A percentile compares a stretch with the other conserved stretches of the same genome.
Evolutionary conservation across 2,113 vertebrate species (phyloP).

Genomic region (Melanerpes aurifrons): DNA sequence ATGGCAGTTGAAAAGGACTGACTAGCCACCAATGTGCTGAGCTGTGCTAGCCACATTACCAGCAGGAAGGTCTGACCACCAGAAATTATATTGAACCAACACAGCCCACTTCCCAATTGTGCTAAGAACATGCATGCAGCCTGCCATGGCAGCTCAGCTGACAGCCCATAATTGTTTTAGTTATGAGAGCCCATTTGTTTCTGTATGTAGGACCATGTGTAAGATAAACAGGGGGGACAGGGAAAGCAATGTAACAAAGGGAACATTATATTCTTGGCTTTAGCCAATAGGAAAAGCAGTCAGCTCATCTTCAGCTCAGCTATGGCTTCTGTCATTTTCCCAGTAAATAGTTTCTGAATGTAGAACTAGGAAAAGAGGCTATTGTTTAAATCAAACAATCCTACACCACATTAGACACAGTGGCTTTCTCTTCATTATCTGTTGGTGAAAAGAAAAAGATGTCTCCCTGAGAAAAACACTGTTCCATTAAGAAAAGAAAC

Average conservation of each 20-base stretch:
- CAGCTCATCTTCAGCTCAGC: constrained; percentile 3
- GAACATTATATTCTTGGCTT: neutral
- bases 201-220: neutral
- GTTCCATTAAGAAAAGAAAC: neutral
- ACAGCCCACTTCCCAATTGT: neutral
- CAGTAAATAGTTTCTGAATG: neutral
- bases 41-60: neutral
- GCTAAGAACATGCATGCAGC: neutral
- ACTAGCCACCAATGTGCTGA: rapidly evolving
- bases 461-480: neutral
- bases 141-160: neutral
- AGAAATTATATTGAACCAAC: neutral
- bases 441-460: constrained; percentile 22
- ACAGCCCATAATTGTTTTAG: neutral
- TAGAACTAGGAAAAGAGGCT: constrained; percentile 7
- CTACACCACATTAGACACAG: constrained; percentile 7
- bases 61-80: neutral
- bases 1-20: neutral
- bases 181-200: neutral
- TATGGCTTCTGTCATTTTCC: neutral
- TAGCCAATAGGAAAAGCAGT: neutral
- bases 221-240: neutral
- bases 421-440: constrained; percentile 21
- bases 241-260: neutral
- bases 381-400: constrained; percentile 16